These are phyloP conservation scores for Drosophila kikkawai DNA, from an alignment of 1,140 invertebrate genomes.

Conservation along the genomic window DNA sequence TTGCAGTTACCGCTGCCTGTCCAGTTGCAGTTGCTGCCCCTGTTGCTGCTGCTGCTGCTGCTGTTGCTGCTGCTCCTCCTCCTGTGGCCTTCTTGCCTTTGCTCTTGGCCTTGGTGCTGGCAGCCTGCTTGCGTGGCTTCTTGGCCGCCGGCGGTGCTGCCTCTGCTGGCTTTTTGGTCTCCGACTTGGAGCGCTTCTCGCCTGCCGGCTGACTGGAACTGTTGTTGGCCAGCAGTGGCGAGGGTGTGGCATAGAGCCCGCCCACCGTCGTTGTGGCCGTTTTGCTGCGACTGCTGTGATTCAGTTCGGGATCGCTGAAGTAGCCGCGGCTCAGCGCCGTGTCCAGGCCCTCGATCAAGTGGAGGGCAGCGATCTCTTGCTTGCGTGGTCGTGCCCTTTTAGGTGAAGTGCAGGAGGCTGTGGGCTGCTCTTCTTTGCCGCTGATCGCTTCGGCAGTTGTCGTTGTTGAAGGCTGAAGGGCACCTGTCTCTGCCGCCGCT, in stretches of 20 bases:
- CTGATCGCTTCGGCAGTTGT: neutral
- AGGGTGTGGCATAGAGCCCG: constrained; percentile 49
- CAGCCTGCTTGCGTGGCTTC: constrained; percentile 33
- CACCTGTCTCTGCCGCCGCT: neutral
- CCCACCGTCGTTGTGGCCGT: constrained; percentile 6
- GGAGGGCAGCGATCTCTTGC: constrained; percentile 66
- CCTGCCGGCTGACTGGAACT: constrained; percentile 6
- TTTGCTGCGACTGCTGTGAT: constrained; percentile 47
- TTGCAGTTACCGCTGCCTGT: neutral
- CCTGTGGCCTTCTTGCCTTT: constrained; percentile 29
- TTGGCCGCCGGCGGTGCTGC: constrained; percentile 22
- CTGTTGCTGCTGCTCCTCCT: neutral
- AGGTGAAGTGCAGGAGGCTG: constrained; percentile 57
- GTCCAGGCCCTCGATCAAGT: constrained; percentile 64
- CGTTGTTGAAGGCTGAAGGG: neutral
- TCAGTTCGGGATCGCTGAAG: constrained; percentile 82
- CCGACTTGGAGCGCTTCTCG: constrained; percentile 82
- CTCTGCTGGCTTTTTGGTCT: constrained; percentile 74
- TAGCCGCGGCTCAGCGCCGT: constrained; percentile 72
- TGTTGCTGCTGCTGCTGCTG: neutral
- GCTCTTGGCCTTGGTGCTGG: constrained; percentile 36
- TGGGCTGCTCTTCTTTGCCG: constrained; percentile 7
- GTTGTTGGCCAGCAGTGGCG: constrained; percentile 30
- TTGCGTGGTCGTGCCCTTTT: constrained; percentile 67
- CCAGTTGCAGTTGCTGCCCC: neutral